A percentile compares a stretch with the other conserved stretches of the same genome.
Evolutionary conservation across 92 coral and sea anemone genomes (phyloP).

Genomic region (Palythoa grandis): DNA sequence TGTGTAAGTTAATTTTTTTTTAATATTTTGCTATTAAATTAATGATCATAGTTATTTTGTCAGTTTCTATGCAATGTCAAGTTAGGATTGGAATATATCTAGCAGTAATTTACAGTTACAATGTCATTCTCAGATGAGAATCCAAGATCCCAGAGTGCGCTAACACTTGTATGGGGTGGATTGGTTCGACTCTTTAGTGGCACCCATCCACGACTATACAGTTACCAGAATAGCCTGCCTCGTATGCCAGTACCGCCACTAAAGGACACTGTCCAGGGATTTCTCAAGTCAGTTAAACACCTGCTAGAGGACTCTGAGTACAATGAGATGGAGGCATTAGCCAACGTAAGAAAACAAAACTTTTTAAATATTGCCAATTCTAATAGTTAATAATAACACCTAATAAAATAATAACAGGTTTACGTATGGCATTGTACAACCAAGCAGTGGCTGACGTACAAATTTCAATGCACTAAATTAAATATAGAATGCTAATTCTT

Average conservation of each 20-base stretch:
- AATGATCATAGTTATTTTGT: not conserved
- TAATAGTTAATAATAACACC: too few species aligned
- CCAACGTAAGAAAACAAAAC: conserved; percentile 64
- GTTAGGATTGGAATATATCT: too few species aligned
- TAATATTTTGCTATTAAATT: not conserved
- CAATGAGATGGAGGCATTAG: conserved; percentile 83
- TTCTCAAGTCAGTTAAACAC: conserved; percentile 82
- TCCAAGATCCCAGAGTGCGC: conserved; percentile 89
- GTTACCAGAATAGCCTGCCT: conserved; percentile 96
- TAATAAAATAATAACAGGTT: too few species aligned
- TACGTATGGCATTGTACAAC: too few species aligned
- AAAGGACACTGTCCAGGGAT: conserved; percentile 79
- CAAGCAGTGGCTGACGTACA: too few species aligned
- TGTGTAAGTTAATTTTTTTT: conserved; percentile 97
- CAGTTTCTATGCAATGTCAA: not conserved
- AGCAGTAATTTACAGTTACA: too few species aligned
- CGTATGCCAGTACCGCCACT: conserved; percentile 94
- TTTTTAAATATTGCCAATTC: too few species aligned
- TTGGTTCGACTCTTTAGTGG: conserved; percentile 88
- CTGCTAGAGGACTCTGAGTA: conserved; percentile 80
- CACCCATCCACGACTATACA: conserved; percentile 83
- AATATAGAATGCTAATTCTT: too few species aligned
- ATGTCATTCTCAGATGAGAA: conserved; percentile 69
- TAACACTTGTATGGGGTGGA: conserved; percentile 89
- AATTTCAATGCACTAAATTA: too few species aligned